Evolutionary conservation across 37 sponge, comb jelly and placozoan genomes (phyloP), one percentile per base, ranked within the genome.

Genomic region (Tethya wilhelma): DNA sequence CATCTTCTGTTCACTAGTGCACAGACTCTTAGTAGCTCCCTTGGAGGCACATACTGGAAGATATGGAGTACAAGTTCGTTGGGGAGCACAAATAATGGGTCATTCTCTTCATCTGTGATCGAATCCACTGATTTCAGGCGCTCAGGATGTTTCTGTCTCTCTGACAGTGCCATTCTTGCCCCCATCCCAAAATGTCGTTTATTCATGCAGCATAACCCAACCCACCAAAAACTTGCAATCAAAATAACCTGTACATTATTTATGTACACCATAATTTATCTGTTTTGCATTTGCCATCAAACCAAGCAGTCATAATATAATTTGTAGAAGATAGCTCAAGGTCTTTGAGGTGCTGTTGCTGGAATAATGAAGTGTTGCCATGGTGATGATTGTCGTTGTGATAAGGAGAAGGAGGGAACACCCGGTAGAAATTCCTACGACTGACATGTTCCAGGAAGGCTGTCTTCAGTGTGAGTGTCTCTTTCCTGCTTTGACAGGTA

Each of bases 381-480:
- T n/a, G n/a, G n/a, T n/a, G n/a, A n/a, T n/a, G n/a, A n/a, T n/a
- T n/a, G n/a, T n/a, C n/a, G n/a, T n/a, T n/a, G n/a, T n/a, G n/a
- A n/a, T n/a, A n/a, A n/a, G n/a, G n/a, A n/a, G n/a, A n/a, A n/a
- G n/a, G n/a, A 30, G 89, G 88, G 41, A 77, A 37, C 19, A 90
- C 53, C 77, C 92, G 49, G 2, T 23, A 23, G 71, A 83, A 91
- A 69, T 78, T 83, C 20, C 92, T 44, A 6, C 92, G 57, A 19
- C 67, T 64, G 6, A 83, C 45, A 56, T 86, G 88, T 36, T 91
- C 92, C 36, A 91, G 80, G 56, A 91, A 88, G 0, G 89, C 92
- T 17, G 45, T 49, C 70, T 91, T 87, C 30, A 91, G 69, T 0
- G 55, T 56, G 22, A 73, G 45, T 2, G 87, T 25, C 11, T 59